phyloP scores from a whole-genome alignment of 2,797 vertebrate genomes.

The Aeoliscus strigatus region DNA sequence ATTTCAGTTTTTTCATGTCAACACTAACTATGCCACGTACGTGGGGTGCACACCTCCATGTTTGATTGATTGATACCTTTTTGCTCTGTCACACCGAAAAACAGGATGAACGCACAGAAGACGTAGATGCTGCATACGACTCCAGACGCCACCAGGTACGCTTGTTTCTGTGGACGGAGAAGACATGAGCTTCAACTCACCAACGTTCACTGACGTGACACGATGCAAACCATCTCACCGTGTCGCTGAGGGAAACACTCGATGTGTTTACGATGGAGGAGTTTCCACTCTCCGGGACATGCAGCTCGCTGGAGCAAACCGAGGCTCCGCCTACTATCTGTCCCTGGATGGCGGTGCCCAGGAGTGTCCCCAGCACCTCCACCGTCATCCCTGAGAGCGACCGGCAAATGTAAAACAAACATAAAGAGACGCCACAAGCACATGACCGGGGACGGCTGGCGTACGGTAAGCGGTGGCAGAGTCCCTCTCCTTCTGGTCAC shows the following conservation, averaged over 20 bases:
- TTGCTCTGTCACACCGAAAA: slow-evolving; percentile 82
- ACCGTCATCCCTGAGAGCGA: slow-evolving; percentile 85
- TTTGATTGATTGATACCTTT: slow-evolving; percentile 80
- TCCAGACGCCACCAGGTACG: slow-evolving; percentile 85
- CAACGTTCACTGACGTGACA: not conserved
- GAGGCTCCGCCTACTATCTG: slow-evolving; percentile 86
- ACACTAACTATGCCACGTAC: no score
- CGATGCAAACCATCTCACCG: slow-evolving; percentile 57
- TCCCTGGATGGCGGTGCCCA: slow-evolving; percentile 91
- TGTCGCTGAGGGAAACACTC: slow-evolving; percentile 66
- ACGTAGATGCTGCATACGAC: slow-evolving; percentile 86
- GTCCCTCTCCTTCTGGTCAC: slow-evolving; percentile 89
- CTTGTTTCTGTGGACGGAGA: slow-evolving; percentile 73
- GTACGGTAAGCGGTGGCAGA: slow-evolving; percentile 93
- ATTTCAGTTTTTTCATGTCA: no score
- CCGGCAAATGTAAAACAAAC: slow-evolving; percentile 4
- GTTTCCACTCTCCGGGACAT: slow-evolving; percentile 12
- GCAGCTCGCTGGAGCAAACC: slow-evolving; percentile 35
- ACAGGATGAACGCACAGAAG: slow-evolving; percentile 80
- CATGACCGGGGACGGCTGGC: slow-evolving; percentile 30
- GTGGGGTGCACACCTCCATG: no score
- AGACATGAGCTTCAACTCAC: not conserved
- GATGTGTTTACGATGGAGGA: slow-evolving; percentile 62
- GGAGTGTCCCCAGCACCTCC: slow-evolving; percentile 87
- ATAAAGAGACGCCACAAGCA: not conserved